These are phyloP conservation scores for Acanthochromis polyacanthus DNA, from an alignment of 2,113 vertebrate species.

Conservation along the genomic window DNA sequence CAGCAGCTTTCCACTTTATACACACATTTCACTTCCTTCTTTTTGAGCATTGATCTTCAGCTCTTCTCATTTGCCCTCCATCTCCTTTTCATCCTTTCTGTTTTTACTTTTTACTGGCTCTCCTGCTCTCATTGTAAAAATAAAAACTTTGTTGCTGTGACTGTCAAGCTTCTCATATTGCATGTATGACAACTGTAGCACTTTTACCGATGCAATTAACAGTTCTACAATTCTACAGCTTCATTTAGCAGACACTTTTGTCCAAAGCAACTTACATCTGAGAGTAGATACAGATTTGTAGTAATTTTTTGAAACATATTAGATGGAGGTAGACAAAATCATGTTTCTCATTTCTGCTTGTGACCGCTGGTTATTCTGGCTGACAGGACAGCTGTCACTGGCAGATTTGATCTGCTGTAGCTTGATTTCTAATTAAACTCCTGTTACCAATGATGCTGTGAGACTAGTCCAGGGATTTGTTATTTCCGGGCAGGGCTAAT, in stretches of 20 bases:
- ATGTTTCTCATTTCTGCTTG: constrained; percentile 7
- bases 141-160: too few species aligned
- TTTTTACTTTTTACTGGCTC: background rate
- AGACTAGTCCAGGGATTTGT: too few species aligned
- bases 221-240: too few species aligned
- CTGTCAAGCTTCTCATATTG: too few species aligned
- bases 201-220: background rate
- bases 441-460: background rate
- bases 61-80: background rate
- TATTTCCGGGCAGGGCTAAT: too few species aligned
- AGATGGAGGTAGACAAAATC: background rate
- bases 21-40: background rate
- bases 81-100: background rate
- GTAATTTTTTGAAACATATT: background rate
- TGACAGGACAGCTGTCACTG: background rate
- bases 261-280: too few species aligned
- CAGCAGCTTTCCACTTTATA: constrained; percentile 35
- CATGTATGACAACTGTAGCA: background rate
- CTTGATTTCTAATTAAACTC: background rate
- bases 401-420: background rate
- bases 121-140: background rate
- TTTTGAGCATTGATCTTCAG: background rate
- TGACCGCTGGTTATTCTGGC: background rate
- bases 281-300: too few species aligned
- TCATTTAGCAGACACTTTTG: too few species aligned